Conservation (phyloP, 2,113 vertebrate species). For the Hirundichthys speculiger region DNA sequence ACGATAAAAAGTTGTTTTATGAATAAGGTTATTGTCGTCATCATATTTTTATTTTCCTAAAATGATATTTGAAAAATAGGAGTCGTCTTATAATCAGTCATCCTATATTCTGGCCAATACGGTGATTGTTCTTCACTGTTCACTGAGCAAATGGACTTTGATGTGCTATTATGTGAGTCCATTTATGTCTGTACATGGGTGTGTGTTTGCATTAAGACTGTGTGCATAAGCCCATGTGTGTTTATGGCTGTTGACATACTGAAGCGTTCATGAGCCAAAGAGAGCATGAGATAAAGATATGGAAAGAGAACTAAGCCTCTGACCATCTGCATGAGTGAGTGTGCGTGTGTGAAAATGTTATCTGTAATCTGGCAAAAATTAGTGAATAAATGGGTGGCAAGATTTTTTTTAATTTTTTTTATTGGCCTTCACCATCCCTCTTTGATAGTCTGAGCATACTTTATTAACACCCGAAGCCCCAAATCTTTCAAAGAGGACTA, state of each 20-base stretch:
- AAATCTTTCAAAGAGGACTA: too few species aligned
- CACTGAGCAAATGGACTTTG: constrained; percentile 35
- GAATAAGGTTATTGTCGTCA: too few species aligned
- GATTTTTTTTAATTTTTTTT: neutral
- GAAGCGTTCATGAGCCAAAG: constrained; percentile 9
- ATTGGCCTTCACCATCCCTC: too few species aligned
- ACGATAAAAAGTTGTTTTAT: too few species aligned
- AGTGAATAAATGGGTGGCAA: constrained; percentile 24
- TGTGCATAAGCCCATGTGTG: neutral
- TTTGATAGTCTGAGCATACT: too few species aligned
- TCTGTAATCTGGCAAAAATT: constrained; percentile 32
- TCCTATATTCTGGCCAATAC: too few species aligned
- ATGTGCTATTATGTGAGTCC: constrained; percentile 20
- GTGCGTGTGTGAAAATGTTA: constrained; percentile 19
- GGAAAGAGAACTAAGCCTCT: neutral
- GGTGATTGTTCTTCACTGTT: constrained; percentile 13
- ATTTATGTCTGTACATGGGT: constrained; percentile 19
- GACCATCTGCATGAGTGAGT: neutral
- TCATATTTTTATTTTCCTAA: too few species aligned
- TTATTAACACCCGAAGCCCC: too few species aligned
- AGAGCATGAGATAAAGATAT: constrained; percentile 2
- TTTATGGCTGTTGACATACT: constrained; percentile 4
- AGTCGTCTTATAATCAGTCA: too few species aligned
- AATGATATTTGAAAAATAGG: too few species aligned
- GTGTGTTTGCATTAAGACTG: neutral